Evolutionary conservation across 92 coral and sea anemone genomes (phyloP), one percentile per base, ranked within the genome.

Genomic region (Siderastrea siderea): DNA sequence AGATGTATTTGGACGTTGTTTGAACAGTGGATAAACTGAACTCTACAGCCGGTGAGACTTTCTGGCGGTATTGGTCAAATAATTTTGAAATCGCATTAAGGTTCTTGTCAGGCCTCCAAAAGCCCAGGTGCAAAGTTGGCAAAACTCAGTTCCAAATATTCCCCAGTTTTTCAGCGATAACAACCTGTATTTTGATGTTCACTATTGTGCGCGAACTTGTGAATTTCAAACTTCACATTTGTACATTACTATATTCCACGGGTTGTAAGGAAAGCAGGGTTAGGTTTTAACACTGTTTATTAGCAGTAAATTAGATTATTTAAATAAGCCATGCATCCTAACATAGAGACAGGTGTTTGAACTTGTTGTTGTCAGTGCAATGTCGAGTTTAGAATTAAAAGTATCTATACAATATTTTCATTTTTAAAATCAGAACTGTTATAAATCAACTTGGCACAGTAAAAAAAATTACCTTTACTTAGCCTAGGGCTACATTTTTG

Each of bases 241-340:
- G 3, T 8, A 15, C 69, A 65, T 65, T 65, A 65, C 57, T 58
- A 6, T 44, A 58, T 76, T 44, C 49, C 16, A 54, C 4, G 17
- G 10, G 17, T 50, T 14, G n/a, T 5, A 49, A 3, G 57, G 13
- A 81, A 44, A 52, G 55, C 52, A 14, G 19, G 45, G 60, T 62
- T 63, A 60, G 26, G 53, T 81, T 17, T 46, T 45, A 26, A 70
- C 46, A 44, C 17, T 61, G 68, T 82, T 58, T 71, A 72, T 84
- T 73, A 74, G 62, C 71, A 84, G 87, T 74, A 84, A 83, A 84
- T 84, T 84, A 64, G 60, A 73, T 72, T 73, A 84, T 84, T 73
- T 60, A 49, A 60, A 84, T 84, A 84, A n/a, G 71, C 51, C 78
- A 17, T 64, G 62, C 63, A 7, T 62, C 46, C 60, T 74, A 72